Evolutionary conservation across 2,888 invertebrate species (phyloP).

Genomic region (Ischnus inquisitorius): DNA sequence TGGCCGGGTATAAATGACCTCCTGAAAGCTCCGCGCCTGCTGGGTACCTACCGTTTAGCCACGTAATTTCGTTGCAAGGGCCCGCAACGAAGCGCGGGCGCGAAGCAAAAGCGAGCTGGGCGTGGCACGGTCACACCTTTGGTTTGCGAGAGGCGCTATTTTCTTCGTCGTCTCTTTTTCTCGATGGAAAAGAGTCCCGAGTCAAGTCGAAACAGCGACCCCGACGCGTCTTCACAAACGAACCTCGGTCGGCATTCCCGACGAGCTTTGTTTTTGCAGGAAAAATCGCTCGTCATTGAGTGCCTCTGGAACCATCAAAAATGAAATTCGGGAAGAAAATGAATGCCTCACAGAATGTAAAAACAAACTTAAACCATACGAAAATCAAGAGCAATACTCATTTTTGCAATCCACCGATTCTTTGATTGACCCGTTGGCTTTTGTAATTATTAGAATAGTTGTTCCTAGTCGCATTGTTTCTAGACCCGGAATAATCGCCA

Average conservation of each 20-base stretch:
- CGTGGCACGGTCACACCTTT: conserved; percentile 83
- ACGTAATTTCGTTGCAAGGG: conserved; percentile 79
- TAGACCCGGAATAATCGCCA: neutral
- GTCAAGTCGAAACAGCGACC: conserved; percentile 1
- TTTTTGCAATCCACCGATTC: neutral
- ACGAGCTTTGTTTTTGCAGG: conserved; percentile 65
- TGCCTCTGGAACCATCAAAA: neutral
- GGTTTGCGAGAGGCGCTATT: conserved; percentile 70
- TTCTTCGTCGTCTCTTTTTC: conserved; percentile 70
- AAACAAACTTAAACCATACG: neutral
- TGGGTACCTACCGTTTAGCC: conserved; percentile 73
- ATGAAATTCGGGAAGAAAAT: conserved; percentile 2
- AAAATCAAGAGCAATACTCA: neutral
- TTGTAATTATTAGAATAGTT: conserved; percentile 17
- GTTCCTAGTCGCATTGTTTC: conserved; percentile 23
- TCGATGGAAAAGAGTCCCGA: conserved; percentile 54
- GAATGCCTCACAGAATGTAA: neutral
- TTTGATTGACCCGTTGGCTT: neutral
- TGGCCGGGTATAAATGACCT: conserved; percentile 62
- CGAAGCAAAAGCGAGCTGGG: conserved; percentile 70
- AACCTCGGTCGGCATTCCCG: conserved; percentile 37
- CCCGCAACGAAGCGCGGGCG: conserved; percentile 68
- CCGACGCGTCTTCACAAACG: conserved; percentile 27
- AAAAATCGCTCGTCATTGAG: conserved; percentile 66
- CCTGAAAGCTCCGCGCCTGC: conserved; percentile 61